Evolutionary conservation across 37 sponge, comb jelly and placozoan genomes (phyloP), one percentile per base, ranked within the genome.

Genomic region (Chondrosia reniformis): DNA sequence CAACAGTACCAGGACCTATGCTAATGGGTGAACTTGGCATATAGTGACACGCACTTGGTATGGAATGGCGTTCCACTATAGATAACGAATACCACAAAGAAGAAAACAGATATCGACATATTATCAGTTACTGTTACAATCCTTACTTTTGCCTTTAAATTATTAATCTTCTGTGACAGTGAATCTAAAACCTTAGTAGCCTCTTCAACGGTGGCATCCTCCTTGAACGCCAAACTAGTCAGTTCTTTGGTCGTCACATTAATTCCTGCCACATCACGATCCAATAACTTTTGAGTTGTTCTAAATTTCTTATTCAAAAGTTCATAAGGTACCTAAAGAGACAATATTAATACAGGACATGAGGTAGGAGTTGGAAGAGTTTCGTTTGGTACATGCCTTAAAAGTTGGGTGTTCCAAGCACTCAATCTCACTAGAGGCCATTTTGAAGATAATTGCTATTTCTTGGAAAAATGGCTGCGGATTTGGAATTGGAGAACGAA

Each of bases 231-330:
- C 63, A 54, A 55, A 30, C 45, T 31, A 34, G 63, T 63, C 45
- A 83, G 56, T 33, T 93, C 94, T 31, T 55, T 25, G 25, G 56
- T 19, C 1, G 72, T 58, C 32, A 24, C 66, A 17, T 22, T 80
- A 58, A 93, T 77, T 0, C 80, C 75, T n/a, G 89, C 25, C 8
- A 94, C 76, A 45, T 98, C 99, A 6, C 93, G 76, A 61, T 98
- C 99, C 17, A 95, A 46, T 1, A 74, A 57, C 74, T 92, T 94
- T 80, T 98, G 99, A 42, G 86, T 78, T 12, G 81, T 63, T 31
- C 99, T 63, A 43, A 95, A 98, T 78, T 87, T 95, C 79, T 92
- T 98, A 83, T 98, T 98, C 41, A 98, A 83, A 19, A 95, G 64
- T 34, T 98, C 99, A 85, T 95, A 98, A 24, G 96, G 99, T 0